Evolutionary conservation across 2,888 invertebrate species (phyloP).

Genomic region (Diaphora mendica): DNA sequence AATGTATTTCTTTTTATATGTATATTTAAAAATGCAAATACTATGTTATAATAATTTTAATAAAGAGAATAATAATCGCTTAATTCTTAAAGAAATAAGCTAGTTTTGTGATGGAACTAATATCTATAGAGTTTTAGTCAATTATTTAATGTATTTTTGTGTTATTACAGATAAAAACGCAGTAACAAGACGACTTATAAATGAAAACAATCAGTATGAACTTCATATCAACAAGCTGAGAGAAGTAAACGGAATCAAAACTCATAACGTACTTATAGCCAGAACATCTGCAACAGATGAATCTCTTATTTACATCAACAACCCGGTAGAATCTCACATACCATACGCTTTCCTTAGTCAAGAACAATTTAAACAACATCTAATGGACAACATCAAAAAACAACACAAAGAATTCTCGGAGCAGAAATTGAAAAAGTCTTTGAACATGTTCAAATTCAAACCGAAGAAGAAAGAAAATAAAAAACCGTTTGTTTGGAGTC

Average conservation of each 20-base stretch:
- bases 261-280: constrained; percentile 69
- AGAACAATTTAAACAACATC: constrained; percentile 67
- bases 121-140: no score
- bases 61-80: no score
- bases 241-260: constrained; percentile 74
- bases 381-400: constrained; percentile 52
- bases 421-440: constrained; percentile 12
- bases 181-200: constrained; percentile 52
- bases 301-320: constrained; percentile 71
- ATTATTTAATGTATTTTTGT: not conserved
- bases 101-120: no score
- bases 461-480: not conserved
- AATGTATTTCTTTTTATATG: no score
- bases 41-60: no score
- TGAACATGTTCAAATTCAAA: constrained; percentile 4
- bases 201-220: constrained; percentile 57
- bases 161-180: constrained; percentile 30
- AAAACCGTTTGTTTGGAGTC: not conserved
- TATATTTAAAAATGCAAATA: no score
- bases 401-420: constrained; percentile 47
- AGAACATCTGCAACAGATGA: constrained; percentile 42
- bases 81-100: no score
- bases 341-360: constrained; percentile 68
- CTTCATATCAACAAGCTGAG: constrained; percentile 71
- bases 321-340: constrained; percentile 75